A percentile compares a stretch with the other conserved stretches of the same genome.
Conservation (phyloP, 2,113 vertebrate genomes). For the Laticauda laticaudata region DNA sequence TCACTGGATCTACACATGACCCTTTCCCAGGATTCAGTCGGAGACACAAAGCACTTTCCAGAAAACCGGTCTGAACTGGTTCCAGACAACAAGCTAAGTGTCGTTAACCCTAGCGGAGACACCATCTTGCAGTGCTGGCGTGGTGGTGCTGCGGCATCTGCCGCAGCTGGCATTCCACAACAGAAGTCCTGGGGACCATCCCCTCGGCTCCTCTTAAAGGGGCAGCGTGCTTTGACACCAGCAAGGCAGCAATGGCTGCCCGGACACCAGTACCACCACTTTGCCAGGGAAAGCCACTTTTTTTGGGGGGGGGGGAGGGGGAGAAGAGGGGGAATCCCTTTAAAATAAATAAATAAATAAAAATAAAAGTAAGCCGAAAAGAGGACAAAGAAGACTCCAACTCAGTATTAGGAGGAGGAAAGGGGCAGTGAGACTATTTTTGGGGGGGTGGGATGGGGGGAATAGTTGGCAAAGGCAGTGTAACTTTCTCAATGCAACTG, state of each 20-base stretch:
- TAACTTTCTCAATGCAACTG: background rate
- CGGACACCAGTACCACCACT: background rate
- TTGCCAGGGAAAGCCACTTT: background rate
- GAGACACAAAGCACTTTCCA: constrained; percentile 85
- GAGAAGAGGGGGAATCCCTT: no score
- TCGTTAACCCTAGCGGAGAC: constrained; percentile 80
- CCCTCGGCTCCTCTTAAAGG: constrained; percentile 54
- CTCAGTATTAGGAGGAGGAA: background rate
- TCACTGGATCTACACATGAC: constrained; percentile 83
- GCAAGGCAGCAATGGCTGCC: background rate
- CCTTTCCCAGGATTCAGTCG: constrained; percentile 83
- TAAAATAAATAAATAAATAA: no score
- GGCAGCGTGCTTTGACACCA: background rate
- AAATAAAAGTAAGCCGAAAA: background rate
- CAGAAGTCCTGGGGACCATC: constrained; percentile 42
- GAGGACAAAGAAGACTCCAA: no score
- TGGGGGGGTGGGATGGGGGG: fast-evolving
- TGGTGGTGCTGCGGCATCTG: constrained; percentile 10
- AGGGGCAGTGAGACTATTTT: background rate
- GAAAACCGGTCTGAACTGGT: constrained; percentile 89
- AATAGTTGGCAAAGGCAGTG: background rate
- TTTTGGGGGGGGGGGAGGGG: fast-evolving
- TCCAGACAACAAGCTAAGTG: constrained; percentile 76
- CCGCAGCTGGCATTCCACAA: constrained; percentile 70
- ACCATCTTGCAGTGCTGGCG: constrained; percentile 39